Evolutionary conservation across 1,140 invertebrate species (phyloP).

Genomic region (Bombus pyrosoma): DNA sequence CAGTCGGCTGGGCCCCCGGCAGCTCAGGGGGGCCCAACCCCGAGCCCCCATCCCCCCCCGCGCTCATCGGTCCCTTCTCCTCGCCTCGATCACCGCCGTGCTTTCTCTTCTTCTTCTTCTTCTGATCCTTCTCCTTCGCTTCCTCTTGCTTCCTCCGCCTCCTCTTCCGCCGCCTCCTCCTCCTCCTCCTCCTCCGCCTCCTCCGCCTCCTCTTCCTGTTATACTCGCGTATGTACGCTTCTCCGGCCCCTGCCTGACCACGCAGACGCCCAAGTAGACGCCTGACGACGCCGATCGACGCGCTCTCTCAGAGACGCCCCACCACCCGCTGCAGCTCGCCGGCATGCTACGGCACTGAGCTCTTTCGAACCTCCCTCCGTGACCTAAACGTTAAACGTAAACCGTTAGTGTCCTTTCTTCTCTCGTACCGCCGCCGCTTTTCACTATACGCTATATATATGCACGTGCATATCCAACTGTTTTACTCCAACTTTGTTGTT

Average conservation of each 20-base stretch:
- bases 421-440: neutral
- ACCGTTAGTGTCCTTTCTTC: neutral
- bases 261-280: constrained; percentile 54
- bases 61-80: constrained; percentile 79
- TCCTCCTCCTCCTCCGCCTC: constrained; percentile 12
- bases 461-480: too few species aligned
- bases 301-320: constrained; percentile 71
- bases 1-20: constrained; percentile 72
- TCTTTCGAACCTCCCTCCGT: constrained; percentile 63
- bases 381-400: constrained; percentile 54
- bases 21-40: constrained; percentile 75
- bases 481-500: too few species aligned
- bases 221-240: constrained; percentile 42
- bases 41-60: constrained; percentile 80
- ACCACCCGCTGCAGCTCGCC: constrained; percentile 71
- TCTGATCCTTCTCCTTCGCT: constrained; percentile 49
- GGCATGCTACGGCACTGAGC: constrained; percentile 78
- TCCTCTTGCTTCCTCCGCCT: constrained; percentile 17
- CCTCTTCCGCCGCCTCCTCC: constrained; percentile 47
- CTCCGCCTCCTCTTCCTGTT: constrained; percentile 19
- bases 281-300: constrained; percentile 72
- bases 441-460: neutral
- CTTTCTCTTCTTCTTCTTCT: constrained; percentile 63
- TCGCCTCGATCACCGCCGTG: constrained; percentile 66
- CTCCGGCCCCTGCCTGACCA: constrained; percentile 50